Base-by-base conservation (phyloP, 2,797 vertebrate genomes). In the Girardinus metallicus region DNA sequence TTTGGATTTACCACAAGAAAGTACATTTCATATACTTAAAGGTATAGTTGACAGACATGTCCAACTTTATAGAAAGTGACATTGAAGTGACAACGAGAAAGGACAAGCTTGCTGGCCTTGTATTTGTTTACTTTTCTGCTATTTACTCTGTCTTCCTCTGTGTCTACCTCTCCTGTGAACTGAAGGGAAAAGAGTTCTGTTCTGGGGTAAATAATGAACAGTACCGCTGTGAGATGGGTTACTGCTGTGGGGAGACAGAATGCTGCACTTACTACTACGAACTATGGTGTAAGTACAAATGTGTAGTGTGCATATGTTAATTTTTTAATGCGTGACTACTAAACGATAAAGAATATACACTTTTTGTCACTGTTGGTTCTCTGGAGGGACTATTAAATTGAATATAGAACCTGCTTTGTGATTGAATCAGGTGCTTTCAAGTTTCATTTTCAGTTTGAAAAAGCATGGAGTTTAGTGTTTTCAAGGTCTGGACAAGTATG, bases 261-360 rank as follows among this genome's bases (percentile, higher is more conserved):
- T 97, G 96, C 91, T 97, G 96, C 93, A 97, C 96, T 46, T 97
- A 97, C 89, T 97, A 97, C 92, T 97, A 97, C 16, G 96, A 97
- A 81, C 95, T 97, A 29, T 97, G 96, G 96, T 97, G 96, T 97
- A 95, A 93, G 96, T 95, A 80, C 16, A 46, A 6, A 49, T 73
- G 0, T 16, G 73, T 36, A 15, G 49, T 49, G 31, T 13, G 1
- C 21, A 23, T 1, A 26, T n/a, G 66, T 6, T 4, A 34, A 34
- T 6, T 9, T 16, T 34, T 34, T 39, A 23, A 15, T 43, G 11
- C n/a, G 21, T 15, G 66, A 41, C 39, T 43, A 12, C 8, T 39
- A 66, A 41, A 66, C 39, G 62, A 23, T 10, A 66, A 36, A 39
- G 18, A 39, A 13, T n/a, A 13, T 13, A 57, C 0, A 36, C 6